phyloP scores from a whole-genome alignment of 2,888 invertebrate genomes.

The Scaptomyza caliginosa region DNA sequence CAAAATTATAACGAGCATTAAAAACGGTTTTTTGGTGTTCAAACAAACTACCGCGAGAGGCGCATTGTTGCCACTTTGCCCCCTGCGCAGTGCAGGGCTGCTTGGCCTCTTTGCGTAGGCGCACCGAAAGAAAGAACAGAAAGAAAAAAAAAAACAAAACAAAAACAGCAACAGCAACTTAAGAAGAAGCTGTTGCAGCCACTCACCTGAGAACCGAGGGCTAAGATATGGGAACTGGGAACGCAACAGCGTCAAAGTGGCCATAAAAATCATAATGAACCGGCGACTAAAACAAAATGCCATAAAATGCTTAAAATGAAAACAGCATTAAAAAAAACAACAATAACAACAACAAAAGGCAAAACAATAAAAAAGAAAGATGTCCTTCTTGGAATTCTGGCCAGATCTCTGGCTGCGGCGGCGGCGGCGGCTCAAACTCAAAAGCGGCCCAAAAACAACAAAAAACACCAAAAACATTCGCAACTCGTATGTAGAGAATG shows the following conservation, averaged over 20 bases:
- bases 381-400: conserved; percentile 74
- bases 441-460: conserved; percentile 33
- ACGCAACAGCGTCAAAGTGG: conserved; percentile 62
- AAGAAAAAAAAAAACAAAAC: no score
- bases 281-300: conserved; percentile 76
- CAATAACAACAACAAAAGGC: not conserved
- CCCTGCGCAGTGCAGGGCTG: conserved; percentile 3
- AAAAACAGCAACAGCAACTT: not conserved
- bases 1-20: conserved; percentile 73
- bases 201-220: conserved; percentile 38
- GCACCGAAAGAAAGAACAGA: no score
- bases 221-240: not conserved
- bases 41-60: conserved; percentile 60
- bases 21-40: conserved; percentile 65
- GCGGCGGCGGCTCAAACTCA: conserved; percentile 46
- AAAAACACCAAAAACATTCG: conserved; percentile 25
- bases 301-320: conserved; percentile 76
- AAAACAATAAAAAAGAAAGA: conserved; percentile 44
- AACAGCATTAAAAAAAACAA: conserved; percentile 57
- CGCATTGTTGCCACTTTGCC: conserved; percentile 31
- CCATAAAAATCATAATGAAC: conserved; percentile 80
- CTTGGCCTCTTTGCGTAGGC: conserved; percentile 37
- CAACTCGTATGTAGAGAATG: conserved; percentile 34
- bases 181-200: conserved; percentile 32
- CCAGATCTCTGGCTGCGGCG: conserved; percentile 34